These are phyloP conservation scores for Archaeoteleia sp. DNA, from an alignment of 2,888 invertebrate genomes.

Conservation along the genomic window DNA sequence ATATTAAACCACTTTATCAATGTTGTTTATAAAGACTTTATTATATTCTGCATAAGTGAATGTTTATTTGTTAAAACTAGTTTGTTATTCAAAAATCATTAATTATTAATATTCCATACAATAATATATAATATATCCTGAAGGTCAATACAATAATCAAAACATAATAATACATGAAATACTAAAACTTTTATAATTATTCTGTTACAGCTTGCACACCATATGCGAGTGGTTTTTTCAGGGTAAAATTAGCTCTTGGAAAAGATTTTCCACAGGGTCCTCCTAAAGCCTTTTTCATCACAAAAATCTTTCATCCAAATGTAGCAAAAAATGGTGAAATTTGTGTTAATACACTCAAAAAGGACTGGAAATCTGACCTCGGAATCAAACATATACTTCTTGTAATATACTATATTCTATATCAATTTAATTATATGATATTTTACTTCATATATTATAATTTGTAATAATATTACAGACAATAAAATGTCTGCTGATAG, in stretches of 20 bases:
- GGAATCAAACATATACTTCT: slow-evolving; percentile 96
- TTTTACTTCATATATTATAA: slow-evolving; percentile 1
- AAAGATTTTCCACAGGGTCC: slow-evolving; percentile 95
- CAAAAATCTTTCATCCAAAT: slow-evolving; percentile 98
- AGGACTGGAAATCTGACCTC: slow-evolving; percentile 97
- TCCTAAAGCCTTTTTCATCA: slow-evolving; percentile 94
- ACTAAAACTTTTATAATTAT: no score
- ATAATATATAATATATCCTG: no score
- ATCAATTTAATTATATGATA: no score
- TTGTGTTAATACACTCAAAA: slow-evolving; percentile 96
- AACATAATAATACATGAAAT: no score
- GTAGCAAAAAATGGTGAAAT: slow-evolving; percentile 95
- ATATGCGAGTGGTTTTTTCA: slow-evolving; percentile 91
- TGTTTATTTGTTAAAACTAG: no score
- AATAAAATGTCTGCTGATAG: slow-evolving; percentile 95
- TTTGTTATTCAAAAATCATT: no score
- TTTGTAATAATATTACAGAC: slow-evolving; percentile 78
- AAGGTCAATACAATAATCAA: no score
- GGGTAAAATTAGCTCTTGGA: slow-evolving; percentile 90
- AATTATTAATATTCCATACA: no score
- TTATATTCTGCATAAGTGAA: no score
- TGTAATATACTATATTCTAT: no score
- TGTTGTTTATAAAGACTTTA: no score
- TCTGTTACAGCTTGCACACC: slow-evolving; percentile 91
- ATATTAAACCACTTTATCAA: no score